Conservation (phyloP, 1,140 invertebrate species). For the Bombus vancouverensis region DNA sequence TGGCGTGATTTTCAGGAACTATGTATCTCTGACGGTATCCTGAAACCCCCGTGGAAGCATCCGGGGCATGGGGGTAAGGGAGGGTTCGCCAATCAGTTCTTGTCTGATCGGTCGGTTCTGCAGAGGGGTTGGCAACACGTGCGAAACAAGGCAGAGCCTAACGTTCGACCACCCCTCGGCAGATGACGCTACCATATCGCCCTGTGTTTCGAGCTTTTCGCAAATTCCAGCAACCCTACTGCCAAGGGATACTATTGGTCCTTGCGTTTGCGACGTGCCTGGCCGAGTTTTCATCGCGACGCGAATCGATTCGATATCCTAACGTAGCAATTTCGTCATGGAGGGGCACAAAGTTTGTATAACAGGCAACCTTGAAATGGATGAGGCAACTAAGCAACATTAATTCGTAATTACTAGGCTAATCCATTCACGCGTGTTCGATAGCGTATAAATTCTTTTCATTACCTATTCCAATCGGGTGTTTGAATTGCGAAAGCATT, state of each 20-base stretch:
- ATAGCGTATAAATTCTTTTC: not conserved
- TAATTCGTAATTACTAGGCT: too few species aligned
- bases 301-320: not conserved
- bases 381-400: not conserved
- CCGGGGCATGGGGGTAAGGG: constrained; percentile 76
- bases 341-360: not conserved
- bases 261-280: too few species aligned
- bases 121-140: constrained; percentile 70
- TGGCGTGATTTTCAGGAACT: constrained; percentile 78
- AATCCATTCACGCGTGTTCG: not conserved
- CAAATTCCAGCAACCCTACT: not conserved
- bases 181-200: constrained; percentile 77
- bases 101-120: constrained; percentile 75
- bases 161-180: constrained; percentile 75
- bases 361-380: not conserved
- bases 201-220: not conserved
- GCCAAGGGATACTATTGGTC: not conserved
- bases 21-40: constrained; percentile 79
- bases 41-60: constrained; percentile 62
- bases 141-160: constrained; percentile 40
- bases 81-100: constrained; percentile 73
- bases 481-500: not conserved
- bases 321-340: not conserved
- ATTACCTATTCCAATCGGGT: not conserved
- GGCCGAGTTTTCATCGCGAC: not conserved